Evolutionary conservation across 30 jellyfish, hydroid and myxozoan genomes (phyloP).

Genomic region (Clytia hemisphaerica): DNA sequence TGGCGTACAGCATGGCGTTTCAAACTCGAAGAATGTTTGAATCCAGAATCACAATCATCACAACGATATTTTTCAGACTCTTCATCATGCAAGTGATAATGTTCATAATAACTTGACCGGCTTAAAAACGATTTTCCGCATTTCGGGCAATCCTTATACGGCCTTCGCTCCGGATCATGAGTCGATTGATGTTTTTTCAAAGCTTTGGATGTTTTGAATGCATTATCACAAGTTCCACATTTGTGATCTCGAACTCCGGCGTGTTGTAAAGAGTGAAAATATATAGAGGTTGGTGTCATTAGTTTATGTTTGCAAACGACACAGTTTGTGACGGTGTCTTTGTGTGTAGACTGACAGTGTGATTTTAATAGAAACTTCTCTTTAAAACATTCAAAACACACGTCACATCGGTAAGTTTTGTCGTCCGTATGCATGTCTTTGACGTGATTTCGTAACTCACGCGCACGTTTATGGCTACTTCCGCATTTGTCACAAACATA

Average conservation of each 20-base stretch:
- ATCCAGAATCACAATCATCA: slow-evolving; percentile 8
- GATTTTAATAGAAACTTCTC: not conserved
- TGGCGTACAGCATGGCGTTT: slow-evolving; percentile 12
- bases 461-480: slow-evolving; percentile 14
- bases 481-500: slow-evolving; percentile 17
- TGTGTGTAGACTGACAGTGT: slow-evolving; percentile 9
- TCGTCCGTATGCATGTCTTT: slow-evolving; percentile 12
- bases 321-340: slow-evolving; percentile 6
- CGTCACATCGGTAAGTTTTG: slow-evolving; percentile 7
- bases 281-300: slow-evolving; percentile 5
- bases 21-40: slow-evolving; percentile 11
- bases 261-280: slow-evolving; percentile 4
- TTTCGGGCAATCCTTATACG: slow-evolving; percentile 8
- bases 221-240: slow-evolving; percentile 10
- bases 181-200: not conserved
- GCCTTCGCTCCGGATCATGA: slow-evolving; percentile 2
- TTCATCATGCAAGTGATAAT: not conserved
- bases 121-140: not conserved
- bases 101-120: slow-evolving; percentile 12
- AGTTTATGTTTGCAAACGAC: slow-evolving; percentile 15
- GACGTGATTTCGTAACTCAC: slow-evolving; percentile 2
- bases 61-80: not conserved
- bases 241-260: not conserved
- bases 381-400: slow-evolving; percentile 13
- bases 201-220: not conserved